Conservation (phyloP, 2,888 invertebrate genomes). For the Drosophila prolongata region DNA sequence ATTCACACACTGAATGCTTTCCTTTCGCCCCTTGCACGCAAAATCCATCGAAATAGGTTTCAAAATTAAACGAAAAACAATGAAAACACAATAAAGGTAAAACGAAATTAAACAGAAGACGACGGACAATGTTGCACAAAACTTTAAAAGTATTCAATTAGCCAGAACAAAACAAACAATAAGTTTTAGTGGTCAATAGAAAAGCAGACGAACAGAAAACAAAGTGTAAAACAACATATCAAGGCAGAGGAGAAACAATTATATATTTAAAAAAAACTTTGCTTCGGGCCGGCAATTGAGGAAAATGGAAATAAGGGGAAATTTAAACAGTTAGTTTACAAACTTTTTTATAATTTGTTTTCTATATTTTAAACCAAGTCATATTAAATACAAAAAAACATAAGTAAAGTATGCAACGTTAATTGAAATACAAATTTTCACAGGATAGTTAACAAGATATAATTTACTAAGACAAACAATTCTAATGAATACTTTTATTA, state of each 20-base stretch:
- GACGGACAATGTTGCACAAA: constrained; percentile 1
- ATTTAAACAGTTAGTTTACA: background rate
- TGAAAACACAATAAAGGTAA: background rate
- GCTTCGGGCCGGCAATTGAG: background rate
- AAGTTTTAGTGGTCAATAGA: constrained; percentile 12
- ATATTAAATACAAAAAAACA: background rate
- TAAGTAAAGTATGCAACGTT: no score
- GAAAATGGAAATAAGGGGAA: background rate
- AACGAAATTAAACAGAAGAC: constrained; percentile 4
- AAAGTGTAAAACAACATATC: constrained; percentile 19
- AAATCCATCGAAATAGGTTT: constrained; percentile 48
- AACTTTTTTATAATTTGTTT: no score
- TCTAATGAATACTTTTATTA: no score
- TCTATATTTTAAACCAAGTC: no score
- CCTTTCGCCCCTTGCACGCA: constrained; percentile 22
- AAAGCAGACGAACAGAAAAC: background rate
- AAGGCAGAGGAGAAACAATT: constrained; percentile 1
- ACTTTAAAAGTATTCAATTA: constrained; percentile 18
- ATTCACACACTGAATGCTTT: constrained; percentile 9
- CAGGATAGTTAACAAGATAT: no score
- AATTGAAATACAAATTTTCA: no score
- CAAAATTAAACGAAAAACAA: constrained; percentile 37
- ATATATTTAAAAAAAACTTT: constrained; percentile 2
- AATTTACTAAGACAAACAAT: no score
- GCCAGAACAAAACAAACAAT: constrained; percentile 11